phyloP scores from a whole-genome alignment of 2,797 vertebrate species.

The Heterohyrax brucei region DNA sequence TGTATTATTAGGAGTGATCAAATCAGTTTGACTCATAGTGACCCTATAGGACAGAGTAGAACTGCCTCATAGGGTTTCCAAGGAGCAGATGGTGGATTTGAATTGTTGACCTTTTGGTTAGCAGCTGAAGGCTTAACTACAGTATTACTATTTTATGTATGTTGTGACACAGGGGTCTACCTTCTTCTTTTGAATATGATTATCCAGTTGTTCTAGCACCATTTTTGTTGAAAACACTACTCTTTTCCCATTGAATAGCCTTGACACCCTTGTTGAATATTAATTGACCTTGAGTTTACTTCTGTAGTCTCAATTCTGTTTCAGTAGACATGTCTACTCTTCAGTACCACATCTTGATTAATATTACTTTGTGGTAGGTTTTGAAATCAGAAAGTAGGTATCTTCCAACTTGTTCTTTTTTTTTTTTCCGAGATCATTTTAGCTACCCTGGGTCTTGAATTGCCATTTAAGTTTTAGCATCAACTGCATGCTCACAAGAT shows the following conservation, averaged over 20 bases:
- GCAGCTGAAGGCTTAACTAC: too few species aligned
- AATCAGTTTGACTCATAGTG: too few species aligned
- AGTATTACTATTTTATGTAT: background rate
- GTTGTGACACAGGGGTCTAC: background rate
- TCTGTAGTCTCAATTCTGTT: background rate
- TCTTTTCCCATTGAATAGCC: background rate
- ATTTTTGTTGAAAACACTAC: background rate
- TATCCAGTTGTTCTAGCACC: background rate
- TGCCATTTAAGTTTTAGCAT: background rate
- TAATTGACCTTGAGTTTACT: background rate
- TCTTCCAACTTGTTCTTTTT: background rate
- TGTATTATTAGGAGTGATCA: too few species aligned
- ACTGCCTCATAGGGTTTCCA: too few species aligned
- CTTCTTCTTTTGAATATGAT: background rate
- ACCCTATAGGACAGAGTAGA: too few species aligned
- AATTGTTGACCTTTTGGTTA: too few species aligned
- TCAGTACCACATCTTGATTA: background rate
- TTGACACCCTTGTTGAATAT: background rate
- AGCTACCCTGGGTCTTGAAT: background rate
- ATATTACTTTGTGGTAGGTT: background rate
- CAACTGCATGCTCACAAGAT: background rate
- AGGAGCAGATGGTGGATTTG: too few species aligned
- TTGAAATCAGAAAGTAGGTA: background rate
- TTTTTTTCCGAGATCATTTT: background rate
- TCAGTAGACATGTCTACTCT: background rate